These are phyloP conservation scores for human DNA, from an alignment of 2,113 vertebrate genomes.

Conservation along the genomic window GRCh38 chr19:58368501-58369000, in stretches of 20 bases:
- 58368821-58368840: accelerated
- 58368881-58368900: not conserved
- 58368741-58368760: not conserved
- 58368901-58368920: not conserved
- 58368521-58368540: not conserved
- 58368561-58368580: not conserved
- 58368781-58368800: too few relatives aligned
- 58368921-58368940: accelerated
- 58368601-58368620: not conserved
- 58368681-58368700: not conserved
- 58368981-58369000: not conserved
- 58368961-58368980: not conserved
- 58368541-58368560: not conserved
- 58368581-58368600: not conserved
- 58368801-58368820: too few relatives aligned
- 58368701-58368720: too few relatives aligned
- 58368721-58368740: not conserved
- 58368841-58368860: not conserved
- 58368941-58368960: not conserved
- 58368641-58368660: not conserved
- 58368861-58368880: not conserved
- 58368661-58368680: not conserved
- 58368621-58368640: not conserved
- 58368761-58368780: not conserved
- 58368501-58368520: not conserved